These are phyloP conservation scores for Drosophila murphyi DNA, from an alignment of 1,140 invertebrate species.

Conservation along the genomic window DNA sequence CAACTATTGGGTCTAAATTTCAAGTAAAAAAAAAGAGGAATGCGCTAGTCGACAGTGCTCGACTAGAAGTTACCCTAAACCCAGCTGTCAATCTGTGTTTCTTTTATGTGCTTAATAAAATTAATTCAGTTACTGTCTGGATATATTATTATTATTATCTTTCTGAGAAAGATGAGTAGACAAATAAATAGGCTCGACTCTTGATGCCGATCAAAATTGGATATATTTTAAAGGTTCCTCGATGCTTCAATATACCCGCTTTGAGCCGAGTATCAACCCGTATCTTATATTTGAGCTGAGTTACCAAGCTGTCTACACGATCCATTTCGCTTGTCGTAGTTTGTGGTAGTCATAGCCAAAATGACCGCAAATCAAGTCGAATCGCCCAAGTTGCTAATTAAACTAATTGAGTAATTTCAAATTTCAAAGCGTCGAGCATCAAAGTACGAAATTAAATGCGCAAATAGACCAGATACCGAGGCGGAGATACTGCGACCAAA, in stretches of 20 bases:
- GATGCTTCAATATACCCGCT: too few relatives aligned
- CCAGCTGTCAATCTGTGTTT: too few relatives aligned
- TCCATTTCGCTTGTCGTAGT: conserved; percentile 51
- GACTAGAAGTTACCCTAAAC: too few relatives aligned
- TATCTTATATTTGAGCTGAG: background rate
- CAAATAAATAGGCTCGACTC: too few relatives aligned
- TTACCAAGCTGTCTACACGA: conserved; percentile 46
- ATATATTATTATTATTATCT: background rate
- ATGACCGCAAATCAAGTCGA: conserved; percentile 63
- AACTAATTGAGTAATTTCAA: conserved; percentile 82
- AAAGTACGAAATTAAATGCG: conserved; percentile 73
- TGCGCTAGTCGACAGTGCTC: background rate
- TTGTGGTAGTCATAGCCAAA: conserved; percentile 44
- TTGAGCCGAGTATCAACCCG: too few relatives aligned
- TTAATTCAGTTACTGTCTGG: too few relatives aligned
- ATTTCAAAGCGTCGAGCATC: conserved; percentile 49
- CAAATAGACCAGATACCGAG: conserved; percentile 59
- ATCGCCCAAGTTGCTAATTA: conserved; percentile 66
- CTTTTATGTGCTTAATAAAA: background rate
- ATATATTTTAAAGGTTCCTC: too few relatives aligned
- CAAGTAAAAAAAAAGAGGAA: conserved; percentile 6
- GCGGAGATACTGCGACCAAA: conserved; percentile 3
- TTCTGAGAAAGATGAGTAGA: too few relatives aligned
- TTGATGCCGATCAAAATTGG: too few relatives aligned
- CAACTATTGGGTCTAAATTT: background rate